These are phyloP conservation scores for Physocephala rufipes DNA, from an alignment of 2,888 invertebrate species.

Conservation along the genomic window DNA sequence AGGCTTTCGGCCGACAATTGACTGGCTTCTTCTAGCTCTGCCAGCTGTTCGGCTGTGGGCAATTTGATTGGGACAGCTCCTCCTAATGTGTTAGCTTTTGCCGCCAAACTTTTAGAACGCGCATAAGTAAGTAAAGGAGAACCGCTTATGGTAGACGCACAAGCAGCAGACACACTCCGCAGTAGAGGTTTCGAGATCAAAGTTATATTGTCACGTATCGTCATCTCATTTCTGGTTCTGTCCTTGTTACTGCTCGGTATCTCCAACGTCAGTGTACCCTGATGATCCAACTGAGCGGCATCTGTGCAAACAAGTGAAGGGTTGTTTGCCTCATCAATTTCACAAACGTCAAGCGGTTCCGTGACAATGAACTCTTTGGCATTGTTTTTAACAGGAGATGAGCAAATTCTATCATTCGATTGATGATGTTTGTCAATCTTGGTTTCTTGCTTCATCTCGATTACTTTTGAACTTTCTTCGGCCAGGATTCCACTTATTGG, in stretches of 20 bases:
- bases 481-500: no score
- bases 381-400: neutral
- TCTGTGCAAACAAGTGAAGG: conserved; percentile 53
- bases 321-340: conserved; percentile 53
- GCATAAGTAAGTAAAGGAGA: conserved; percentile 62
- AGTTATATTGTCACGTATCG: conserved; percentile 55
- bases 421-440: conserved; percentile 39
- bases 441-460: conserved; percentile 53
- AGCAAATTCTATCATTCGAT: neutral
- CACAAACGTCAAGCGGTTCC: conserved; percentile 52
- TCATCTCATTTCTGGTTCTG: conserved; percentile 43
- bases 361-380: conserved; percentile 54
- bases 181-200: conserved; percentile 55
- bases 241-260: neutral
- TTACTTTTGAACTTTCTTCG: conserved; percentile 51
- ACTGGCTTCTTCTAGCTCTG: conserved; percentile 58
- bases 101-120: conserved; percentile 57
- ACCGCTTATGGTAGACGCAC: conserved; percentile 49
- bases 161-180: conserved; percentile 54
- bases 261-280: conserved; percentile 1
- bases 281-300: conserved; percentile 49
- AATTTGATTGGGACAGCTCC: conserved; percentile 54
- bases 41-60: conserved; percentile 56
- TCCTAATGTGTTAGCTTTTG: conserved; percentile 53
- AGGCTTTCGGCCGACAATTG: conserved; percentile 61